Evolutionary conservation across 2,888 invertebrate genomes (phyloP).

Genomic region (Meiosimyza decipiens): DNA sequence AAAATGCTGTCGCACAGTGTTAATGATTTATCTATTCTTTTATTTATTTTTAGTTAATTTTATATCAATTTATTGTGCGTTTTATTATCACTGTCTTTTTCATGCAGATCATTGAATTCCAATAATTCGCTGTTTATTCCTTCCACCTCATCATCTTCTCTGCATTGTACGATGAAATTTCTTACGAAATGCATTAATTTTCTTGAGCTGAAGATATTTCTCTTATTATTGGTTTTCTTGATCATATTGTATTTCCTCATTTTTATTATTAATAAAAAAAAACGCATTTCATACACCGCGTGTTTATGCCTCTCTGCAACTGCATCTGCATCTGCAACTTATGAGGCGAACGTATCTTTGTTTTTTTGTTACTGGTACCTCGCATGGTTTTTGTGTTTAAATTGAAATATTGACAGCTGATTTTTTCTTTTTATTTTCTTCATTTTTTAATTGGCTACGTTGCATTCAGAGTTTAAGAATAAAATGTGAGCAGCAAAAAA

Average conservation of each 20-base stretch:
- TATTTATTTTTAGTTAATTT: too few species aligned
- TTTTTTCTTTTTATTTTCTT: neutral
- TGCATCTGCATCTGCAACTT: neutral
- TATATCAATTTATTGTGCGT: too few species aligned
- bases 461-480: neutral
- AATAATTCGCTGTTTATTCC: too few species aligned
- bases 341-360: neutral
- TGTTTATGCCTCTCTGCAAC: neutral
- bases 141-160: neutral
- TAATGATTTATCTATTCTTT: too few species aligned
- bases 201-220: neutral
- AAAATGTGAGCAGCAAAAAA: neutral
- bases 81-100: too few species aligned
- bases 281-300: neutral
- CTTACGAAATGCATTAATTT: conserved; percentile 31
- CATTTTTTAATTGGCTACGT: neutral
- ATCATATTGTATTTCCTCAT: neutral
- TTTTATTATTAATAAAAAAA: conserved; percentile 22
- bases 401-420: conserved; percentile 34
- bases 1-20: too few species aligned
- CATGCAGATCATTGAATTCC: too few species aligned
- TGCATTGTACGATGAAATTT: conserved; percentile 18
- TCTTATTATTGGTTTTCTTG: conserved; percentile 4
- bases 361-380: neutral
- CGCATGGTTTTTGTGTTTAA: neutral